These are phyloP conservation scores for Acanthopleura granulata DNA, from an alignment of 2,888 invertebrate genomes.

Conservation along the genomic window DNA sequence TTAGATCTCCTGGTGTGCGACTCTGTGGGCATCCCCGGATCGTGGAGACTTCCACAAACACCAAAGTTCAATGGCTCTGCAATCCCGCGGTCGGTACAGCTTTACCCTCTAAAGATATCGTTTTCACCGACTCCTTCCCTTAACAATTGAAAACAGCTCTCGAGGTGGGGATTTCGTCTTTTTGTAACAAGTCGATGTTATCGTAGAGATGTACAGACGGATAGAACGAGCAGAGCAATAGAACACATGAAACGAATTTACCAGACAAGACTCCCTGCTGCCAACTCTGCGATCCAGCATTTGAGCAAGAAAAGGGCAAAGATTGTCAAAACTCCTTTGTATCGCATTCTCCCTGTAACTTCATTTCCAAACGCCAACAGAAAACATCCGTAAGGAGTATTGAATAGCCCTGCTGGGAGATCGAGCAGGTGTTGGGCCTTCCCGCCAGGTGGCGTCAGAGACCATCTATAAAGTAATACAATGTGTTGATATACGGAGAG, in stretches of 20 bases:
- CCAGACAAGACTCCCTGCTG: not conserved
- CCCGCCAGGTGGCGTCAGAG: not conserved
- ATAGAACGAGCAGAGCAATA: not conserved
- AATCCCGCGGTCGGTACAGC: no score
- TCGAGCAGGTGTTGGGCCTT: not conserved
- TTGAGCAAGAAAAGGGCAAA: not conserved
- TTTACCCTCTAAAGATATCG: not conserved
- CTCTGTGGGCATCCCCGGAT: not conserved
- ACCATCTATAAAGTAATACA: not conserved
- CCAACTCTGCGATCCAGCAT: not conserved
- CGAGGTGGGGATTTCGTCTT: slow-evolving; percentile 1
- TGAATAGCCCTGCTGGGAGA: slow-evolving; percentile 11
- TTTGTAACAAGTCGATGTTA: not conserved
- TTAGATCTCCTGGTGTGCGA: not conserved
- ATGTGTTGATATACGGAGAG: not conserved
- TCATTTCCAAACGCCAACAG: not conserved
- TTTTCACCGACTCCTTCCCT: slow-evolving; percentile 1
- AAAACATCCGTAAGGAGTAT: not conserved
- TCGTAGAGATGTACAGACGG: not conserved
- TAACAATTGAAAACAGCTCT: not conserved
- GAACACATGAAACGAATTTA: slow-evolving; percentile 15
- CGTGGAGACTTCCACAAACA: not conserved
- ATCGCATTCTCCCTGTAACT: not conserved
- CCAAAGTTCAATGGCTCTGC: not conserved
- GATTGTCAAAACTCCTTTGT: slow-evolving; percentile 12